Evolutionary conservation across 2,113 vertebrate genomes (phyloP), one percentile per base, ranked within the genome.

Genomic region (Circaetus cinerascens): DNA sequence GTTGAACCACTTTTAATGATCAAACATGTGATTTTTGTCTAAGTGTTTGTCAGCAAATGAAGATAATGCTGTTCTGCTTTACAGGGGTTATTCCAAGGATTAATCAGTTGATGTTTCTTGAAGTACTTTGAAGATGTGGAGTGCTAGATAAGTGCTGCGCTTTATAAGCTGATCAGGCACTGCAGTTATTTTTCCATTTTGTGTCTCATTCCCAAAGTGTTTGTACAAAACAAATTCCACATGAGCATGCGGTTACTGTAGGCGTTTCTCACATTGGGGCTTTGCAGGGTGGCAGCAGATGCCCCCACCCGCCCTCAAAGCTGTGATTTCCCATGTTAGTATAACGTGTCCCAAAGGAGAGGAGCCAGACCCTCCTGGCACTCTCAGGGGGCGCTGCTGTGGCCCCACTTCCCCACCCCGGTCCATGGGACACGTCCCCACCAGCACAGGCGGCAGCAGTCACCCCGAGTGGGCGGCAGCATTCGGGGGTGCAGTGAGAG

Each of bases 21-120:
- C 53, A 9, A 8, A 40, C 10, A 0, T 0, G 10, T 2, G 25
- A 23, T 3, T 13, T 48, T 62, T 74, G 80, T 66, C 68, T 25
- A 5, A 2, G 36, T 22, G 87, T 88, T 69, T 80, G 62, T 64
- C 86, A 86, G 79, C 86, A 88, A 23, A 68, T 5, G 79, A 36
- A 82, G 86, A 38, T 30, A 46, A 41, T 27, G 36, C 59, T 34
- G 45, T 1, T 50, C 73, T 51, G 40, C 74, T 66, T 32, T 5
- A 32, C 0, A 5, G 63, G 72, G 51, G 64, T 38, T 66, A 30
- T 87, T 84, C 84, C 15, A 15, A 53, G 84, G 30, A 81, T 94
- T 93, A 91, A 94, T 94, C 81, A 84, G 59, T 15, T 75, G 87
- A 74, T 50, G 92, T 48, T 89, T 71, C 87, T 81, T 62, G 77